Base-by-base conservation (phyloP, 2,797 vertebrate genomes). In the Dicrostonyx torquatus region DNA sequence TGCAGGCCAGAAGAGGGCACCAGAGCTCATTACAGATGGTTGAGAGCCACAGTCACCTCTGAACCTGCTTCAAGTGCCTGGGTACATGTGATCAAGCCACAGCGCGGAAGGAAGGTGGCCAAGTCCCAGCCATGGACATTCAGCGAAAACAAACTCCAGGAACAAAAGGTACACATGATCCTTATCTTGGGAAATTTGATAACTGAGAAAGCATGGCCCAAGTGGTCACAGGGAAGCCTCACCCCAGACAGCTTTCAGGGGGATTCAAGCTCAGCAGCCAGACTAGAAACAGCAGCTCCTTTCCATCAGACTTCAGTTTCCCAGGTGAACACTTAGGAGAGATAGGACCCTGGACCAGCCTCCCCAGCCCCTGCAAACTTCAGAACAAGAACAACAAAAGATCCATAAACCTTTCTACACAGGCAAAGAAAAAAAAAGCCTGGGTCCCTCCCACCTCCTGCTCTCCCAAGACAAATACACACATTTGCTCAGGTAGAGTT, bases 401-500 rank as follows among this genome's bases (percentile, higher is more conserved):
- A 8, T 37, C 86, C 17, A 24, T 0, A 0, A 4, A 4, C 26
- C 70, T 72, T 43, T 58, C 75, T 66, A 26, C 55, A 72, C 0
- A 0, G 4, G 48, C 82, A 53, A 20, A 87, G 90, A 11, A 58
- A 64, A 26, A 37, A 73, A 70, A 75, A 58, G 9, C 20, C 53
- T 40, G 2, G 13, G 29, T 24, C 34, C 77, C 68, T 73, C 60
- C 26, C 3, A 26, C 2, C 43, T 68, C 83, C 6, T 0, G 11
- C 90, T 95, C 92, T 92, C 87, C 91, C 91, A 48, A 80, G 45
- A 76, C 1, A 79, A 43, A 6, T 2, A 26, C 66, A 29, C 48
- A 37, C 29, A n/a, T 85, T 95, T 97, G 92, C 95, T 92, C 91
- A 84, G 60, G 60, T 34, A 66, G 10, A 34, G 29, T 45, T 89